phyloP scores from a whole-genome alignment of 1,140 invertebrate species.

The Whitmania pigra region DNA sequence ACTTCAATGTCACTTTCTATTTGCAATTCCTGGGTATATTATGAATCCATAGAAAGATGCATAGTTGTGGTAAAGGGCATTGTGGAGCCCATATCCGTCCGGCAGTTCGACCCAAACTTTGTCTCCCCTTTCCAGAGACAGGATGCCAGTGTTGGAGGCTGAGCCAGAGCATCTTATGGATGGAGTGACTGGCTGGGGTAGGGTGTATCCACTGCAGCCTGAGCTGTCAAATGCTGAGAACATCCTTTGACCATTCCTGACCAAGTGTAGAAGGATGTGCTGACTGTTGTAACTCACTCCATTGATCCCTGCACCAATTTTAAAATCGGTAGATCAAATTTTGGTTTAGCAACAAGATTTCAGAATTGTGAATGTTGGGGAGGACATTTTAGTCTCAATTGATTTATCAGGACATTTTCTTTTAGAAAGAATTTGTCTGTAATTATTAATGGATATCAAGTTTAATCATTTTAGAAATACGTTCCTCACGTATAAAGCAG shows the following conservation, averaged over 20 bases:
- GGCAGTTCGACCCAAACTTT: constrained; percentile 24
- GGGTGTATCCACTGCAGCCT: constrained; percentile 17
- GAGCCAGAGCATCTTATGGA: constrained; percentile 20
- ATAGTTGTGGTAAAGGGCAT: constrained; percentile 25
- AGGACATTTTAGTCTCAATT: no score
- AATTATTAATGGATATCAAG: no score
- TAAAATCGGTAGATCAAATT: neutral
- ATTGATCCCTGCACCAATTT: constrained; percentile 19
- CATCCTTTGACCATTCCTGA: constrained; percentile 19
- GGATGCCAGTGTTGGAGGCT: constrained; percentile 21
- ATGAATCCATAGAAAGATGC: constrained; percentile 22
- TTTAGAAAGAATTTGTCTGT: no score
- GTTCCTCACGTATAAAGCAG: no score
- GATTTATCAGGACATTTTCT: no score
- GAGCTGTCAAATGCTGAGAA: constrained; percentile 26
- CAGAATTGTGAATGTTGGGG: no score
- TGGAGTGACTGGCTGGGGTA: constrained; percentile 9
- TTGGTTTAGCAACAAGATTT: no score
- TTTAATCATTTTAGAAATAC: no score
- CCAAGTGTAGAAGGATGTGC: constrained; percentile 24
- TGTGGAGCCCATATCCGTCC: constrained; percentile 22
- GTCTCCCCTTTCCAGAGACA: constrained; percentile 21
- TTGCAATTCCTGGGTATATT: no score
- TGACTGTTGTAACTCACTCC: constrained; percentile 24
- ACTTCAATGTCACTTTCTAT: no score